A percentile compares a stretch with the other conserved stretches of the same genome.
phyloP scores from a whole-genome alignment of 2,797 vertebrate species.

The Cynodonichthys magdalenae region DNA sequence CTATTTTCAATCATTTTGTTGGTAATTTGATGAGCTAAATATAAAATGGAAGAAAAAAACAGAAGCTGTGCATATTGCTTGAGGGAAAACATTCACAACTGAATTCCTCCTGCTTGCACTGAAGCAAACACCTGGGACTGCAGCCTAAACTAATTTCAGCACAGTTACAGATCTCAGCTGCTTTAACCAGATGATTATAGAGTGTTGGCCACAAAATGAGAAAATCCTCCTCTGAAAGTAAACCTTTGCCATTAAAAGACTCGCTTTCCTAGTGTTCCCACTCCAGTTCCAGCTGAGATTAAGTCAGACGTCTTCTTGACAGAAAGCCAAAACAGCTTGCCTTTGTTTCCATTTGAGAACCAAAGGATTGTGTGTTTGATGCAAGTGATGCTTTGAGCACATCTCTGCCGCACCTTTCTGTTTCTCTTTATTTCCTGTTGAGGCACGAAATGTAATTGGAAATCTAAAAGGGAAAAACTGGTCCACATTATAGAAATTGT shows the following conservation, averaged over 20 bases:
- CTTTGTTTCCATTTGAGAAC: slow-evolving; percentile 58
- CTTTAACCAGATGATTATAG: slow-evolving; percentile 47
- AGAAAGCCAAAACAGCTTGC: slow-evolving; percentile 34
- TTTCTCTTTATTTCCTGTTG: slow-evolving; percentile 27
- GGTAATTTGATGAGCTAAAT: slow-evolving; percentile 31
- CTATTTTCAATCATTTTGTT: slow-evolving; percentile 23
- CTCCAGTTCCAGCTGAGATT: slow-evolving; percentile 27
- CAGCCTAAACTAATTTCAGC: slow-evolving; percentile 47
- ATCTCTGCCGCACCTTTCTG: slow-evolving; percentile 8
- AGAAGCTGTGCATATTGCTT: slow-evolving; percentile 24
- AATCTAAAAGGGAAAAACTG: slow-evolving; percentile 2
- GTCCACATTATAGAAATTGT: slow-evolving; percentile 9
- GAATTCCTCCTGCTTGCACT: slow-evolving; percentile 40
- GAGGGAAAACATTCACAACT: slow-evolving; percentile 38
- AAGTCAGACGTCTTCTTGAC: slow-evolving; percentile 45
- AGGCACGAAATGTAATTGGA: slow-evolving; percentile 18
- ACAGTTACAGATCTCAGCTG: slow-evolving; percentile 40
- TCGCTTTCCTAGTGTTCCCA: slow-evolving; percentile 27
- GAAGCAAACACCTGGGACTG: slow-evolving; percentile 54
- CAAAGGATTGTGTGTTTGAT: slow-evolving; percentile 42
- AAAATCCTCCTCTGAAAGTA: slow-evolving; percentile 30
- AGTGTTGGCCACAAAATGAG: slow-evolving; percentile 42
- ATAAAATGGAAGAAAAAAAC: slow-evolving; percentile 12
- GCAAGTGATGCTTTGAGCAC: slow-evolving; percentile 35
- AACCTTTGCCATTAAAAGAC: slow-evolving; percentile 30